A percentile compares a stretch with the other conserved stretches of the same genome.
phyloP scores from a whole-genome alignment of 2,797 vertebrate species.

The Steatocranus sp. region DNA sequence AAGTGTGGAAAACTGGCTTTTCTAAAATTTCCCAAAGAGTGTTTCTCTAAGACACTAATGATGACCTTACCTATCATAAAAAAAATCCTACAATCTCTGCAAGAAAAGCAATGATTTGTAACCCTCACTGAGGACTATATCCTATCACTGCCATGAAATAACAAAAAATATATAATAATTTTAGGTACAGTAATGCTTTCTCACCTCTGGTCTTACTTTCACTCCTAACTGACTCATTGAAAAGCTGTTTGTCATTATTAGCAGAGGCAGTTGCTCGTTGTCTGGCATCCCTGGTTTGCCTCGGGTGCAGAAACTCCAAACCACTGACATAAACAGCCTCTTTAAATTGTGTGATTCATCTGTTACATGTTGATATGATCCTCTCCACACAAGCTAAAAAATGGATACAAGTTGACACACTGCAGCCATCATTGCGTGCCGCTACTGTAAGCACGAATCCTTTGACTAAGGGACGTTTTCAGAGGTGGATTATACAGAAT shows the following conservation, averaged over 20 bases:
- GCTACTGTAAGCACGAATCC: not conserved
- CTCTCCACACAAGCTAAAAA: slow-evolving; percentile 37
- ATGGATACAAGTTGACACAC: slow-evolving; percentile 18
- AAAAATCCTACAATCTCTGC: not conserved
- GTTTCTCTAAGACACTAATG: not conserved
- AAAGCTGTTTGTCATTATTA: slow-evolving; percentile 64
- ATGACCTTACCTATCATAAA: not conserved
- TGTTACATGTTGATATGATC: slow-evolving; percentile 51
- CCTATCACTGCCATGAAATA: not conserved
- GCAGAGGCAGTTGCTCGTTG: slow-evolving; percentile 55
- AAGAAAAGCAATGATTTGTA: not conserved
- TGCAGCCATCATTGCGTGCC: slow-evolving; percentile 12
- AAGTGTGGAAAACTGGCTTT: not conserved
- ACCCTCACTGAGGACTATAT: not conserved
- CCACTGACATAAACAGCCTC: slow-evolving; percentile 65
- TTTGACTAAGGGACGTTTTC: slow-evolving; percentile 5
- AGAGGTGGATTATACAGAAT: slow-evolving; percentile 2
- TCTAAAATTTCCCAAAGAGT: not conserved
- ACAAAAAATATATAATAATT: not conserved
- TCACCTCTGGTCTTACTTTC: slow-evolving; percentile 50
- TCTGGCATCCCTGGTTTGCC: slow-evolving; percentile 66
- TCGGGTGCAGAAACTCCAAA: slow-evolving; percentile 70
- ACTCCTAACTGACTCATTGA: slow-evolving; percentile 48
- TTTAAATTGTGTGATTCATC: slow-evolving; percentile 66
- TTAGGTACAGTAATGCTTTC: not conserved